Evolutionary conservation across 2,797 vertebrate species (phyloP).

Genomic region (Odontamblyopus rebecca): DNA sequence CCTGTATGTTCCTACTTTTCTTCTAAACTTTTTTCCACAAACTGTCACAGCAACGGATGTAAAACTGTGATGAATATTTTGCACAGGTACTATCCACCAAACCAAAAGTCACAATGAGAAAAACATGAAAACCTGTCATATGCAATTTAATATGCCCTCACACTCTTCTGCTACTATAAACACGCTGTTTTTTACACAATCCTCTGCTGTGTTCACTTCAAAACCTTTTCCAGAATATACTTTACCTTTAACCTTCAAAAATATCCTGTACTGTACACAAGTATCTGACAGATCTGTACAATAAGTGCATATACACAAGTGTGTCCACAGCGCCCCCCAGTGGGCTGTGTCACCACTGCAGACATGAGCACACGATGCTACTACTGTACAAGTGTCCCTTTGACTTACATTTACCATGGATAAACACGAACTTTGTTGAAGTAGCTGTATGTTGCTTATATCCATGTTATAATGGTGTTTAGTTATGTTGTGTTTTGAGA

Average conservation of each 20-base stretch:
- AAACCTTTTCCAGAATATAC: not conserved
- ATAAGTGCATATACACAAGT: not conserved
- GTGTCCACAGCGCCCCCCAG: not conserved
- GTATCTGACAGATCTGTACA: not conserved
- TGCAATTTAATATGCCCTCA: too few species aligned
- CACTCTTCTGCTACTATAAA: not conserved
- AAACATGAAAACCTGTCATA: too few species aligned
- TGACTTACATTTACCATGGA: not conserved
- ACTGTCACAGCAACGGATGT: too few species aligned
- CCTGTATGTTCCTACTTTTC: too few species aligned
- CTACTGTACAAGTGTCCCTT: not conserved
- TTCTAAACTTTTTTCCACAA: too few species aligned
- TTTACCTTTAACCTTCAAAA: not conserved
- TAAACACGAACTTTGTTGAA: not conserved
- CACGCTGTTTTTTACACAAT: not conserved
- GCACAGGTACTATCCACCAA: too few species aligned
- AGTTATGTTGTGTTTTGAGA: too few species aligned
- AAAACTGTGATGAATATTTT: too few species aligned
- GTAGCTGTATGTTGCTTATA: not conserved
- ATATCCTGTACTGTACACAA: constrained; percentile 1
- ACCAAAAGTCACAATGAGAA: too few species aligned
- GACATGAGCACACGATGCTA: not conserved
- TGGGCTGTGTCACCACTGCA: not conserved
- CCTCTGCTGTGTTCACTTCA: not conserved
- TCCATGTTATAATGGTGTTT: not conserved